These are phyloP conservation scores for Pseudeuparius sepicola DNA, from an alignment of 2,888 invertebrate genomes.

Conservation along the genomic window DNA sequence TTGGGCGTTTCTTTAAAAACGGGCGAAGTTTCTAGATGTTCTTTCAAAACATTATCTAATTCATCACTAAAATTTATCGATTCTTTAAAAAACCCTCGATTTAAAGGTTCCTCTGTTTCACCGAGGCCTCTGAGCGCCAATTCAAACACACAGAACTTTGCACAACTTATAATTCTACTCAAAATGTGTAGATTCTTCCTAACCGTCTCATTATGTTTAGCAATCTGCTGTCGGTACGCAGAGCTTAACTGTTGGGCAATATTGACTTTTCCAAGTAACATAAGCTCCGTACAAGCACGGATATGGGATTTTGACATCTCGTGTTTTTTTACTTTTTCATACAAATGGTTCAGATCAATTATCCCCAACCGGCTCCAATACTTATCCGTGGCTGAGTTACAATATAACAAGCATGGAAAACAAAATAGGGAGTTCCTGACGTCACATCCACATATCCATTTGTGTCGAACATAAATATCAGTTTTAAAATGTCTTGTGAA, in stretches of 20 bases:
- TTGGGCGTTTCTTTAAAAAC: conserved; percentile 3
- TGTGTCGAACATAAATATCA: too few species aligned
- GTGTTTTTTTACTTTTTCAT: background rate
- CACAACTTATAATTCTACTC: conserved; percentile 15
- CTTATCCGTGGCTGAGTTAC: background rate
- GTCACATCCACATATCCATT: conserved; percentile 3
- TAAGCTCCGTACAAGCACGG: background rate
- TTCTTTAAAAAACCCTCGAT: conserved; percentile 4
- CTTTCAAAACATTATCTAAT: conserved; percentile 13
- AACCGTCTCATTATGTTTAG: conserved; percentile 15
- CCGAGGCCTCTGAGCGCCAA: conserved; percentile 13
- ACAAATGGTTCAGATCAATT: conserved; percentile 1
- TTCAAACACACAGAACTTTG: conserved; percentile 18
- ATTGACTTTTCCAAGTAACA: conserved; percentile 12
- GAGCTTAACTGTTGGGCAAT: conserved; percentile 12
- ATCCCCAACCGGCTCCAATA: background rate
- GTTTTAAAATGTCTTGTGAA: too few species aligned
- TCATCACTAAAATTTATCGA: conserved; percentile 7
- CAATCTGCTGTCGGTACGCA: conserved; percentile 12
- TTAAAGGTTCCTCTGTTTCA: background rate
- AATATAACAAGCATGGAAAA: conserved; percentile 2
- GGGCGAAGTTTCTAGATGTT: conserved; percentile 12
- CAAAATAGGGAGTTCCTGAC: background rate
- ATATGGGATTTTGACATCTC: conserved; percentile 1
- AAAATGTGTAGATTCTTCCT: conserved; percentile 15